Percentiles rank a stretch among this genome's conserved stretches.
Conservation (phyloP, 2,797 vertebrate species). For the Botia almorhae region DNA sequence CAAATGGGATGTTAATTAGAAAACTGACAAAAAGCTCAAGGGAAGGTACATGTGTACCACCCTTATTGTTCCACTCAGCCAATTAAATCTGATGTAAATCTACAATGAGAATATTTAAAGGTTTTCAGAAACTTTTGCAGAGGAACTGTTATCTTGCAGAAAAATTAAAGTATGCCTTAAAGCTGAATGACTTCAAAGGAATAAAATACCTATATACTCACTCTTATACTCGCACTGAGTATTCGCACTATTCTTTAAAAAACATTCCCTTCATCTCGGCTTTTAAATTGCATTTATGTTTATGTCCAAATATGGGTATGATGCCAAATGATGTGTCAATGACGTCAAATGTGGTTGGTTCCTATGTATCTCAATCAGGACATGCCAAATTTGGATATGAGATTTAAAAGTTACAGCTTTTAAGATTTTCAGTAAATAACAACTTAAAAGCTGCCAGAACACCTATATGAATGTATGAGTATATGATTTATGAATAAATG, state of each 20-base stretch:
- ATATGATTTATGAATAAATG: too few relatives aligned
- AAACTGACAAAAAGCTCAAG: slow-evolving; percentile 65
- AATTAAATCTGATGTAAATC: slow-evolving; percentile 36
- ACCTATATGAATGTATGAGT: too few relatives aligned
- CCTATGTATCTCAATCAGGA: neutral
- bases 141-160: slow-evolving; percentile 1
- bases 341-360: neutral
- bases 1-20: slow-evolving; percentile 66
- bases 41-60: slow-evolving; percentile 47
- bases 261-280: neutral
- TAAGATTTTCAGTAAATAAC: too few relatives aligned
- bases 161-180: neutral
- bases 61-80: slow-evolving; percentile 27
- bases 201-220: neutral
- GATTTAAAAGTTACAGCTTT: too few relatives aligned
- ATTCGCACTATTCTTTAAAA: neutral
- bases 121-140: neutral
- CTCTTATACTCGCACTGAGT: neutral
- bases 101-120: neutral
- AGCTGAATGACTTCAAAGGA: neutral
- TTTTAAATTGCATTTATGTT: neutral
- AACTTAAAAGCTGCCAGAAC: too few relatives aligned
- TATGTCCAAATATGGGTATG: neutral
- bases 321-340: too few relatives aligned
- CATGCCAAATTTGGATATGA: too few relatives aligned